These are phyloP conservation scores for Platycnemis pennipes DNA, from an alignment of 2,888 invertebrate species.

Conservation along the genomic window DNA sequence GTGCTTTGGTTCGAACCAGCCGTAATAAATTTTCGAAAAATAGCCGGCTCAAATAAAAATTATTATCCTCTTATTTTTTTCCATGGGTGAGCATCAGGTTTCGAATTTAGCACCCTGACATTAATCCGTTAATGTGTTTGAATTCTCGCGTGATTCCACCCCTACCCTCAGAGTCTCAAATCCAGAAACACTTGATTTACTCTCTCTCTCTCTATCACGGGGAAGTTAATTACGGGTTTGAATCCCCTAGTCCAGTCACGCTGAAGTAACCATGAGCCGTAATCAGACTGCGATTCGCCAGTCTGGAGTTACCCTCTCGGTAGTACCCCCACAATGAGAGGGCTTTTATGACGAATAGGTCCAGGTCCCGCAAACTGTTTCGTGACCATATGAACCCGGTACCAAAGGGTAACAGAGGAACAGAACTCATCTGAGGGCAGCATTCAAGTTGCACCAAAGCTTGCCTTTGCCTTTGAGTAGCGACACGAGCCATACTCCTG, in stretches of 20 bases:
- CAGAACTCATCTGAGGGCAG: neutral
- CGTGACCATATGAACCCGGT: constrained; percentile 7
- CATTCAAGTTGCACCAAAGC: neutral
- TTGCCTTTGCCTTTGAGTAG: neutral
- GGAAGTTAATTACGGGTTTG: constrained; percentile 37
- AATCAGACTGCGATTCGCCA: neutral
- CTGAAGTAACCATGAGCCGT: neutral
- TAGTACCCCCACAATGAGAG: neutral
- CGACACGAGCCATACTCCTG: neutral
- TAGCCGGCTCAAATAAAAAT: neutral
- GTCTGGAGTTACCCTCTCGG: neutral
- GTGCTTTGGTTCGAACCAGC: neutral
- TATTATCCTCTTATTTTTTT: neutral
- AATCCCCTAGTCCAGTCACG: neutral
- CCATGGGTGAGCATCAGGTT: neutral
- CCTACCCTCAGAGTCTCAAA: neutral
- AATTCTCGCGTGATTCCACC: neutral
- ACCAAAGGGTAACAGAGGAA: neutral
- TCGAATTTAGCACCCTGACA: neutral
- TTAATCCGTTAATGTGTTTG: neutral
- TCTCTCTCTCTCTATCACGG: neutral
- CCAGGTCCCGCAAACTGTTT: neutral
- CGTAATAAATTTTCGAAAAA: constrained; percentile 4
- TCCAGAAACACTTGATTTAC: neutral
- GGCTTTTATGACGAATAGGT: constrained; percentile 19